These are phyloP conservation scores for Pyrrhura leucotis DNA, from an alignment of 2,797 vertebrate genomes.

Conservation along the genomic window DNA sequence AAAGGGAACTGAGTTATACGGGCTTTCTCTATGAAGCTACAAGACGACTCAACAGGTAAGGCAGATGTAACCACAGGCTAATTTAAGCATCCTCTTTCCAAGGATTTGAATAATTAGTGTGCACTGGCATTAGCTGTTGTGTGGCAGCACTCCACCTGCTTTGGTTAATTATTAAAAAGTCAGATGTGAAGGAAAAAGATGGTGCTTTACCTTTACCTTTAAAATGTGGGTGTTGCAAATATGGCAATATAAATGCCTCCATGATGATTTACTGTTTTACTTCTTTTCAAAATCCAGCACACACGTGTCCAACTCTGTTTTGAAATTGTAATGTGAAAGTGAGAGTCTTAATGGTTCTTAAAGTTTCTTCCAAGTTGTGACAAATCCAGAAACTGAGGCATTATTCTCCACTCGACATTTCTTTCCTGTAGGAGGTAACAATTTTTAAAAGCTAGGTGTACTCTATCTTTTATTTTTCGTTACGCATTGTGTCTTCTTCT, in stretches of 20 bases:
- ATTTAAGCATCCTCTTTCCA: neutral
- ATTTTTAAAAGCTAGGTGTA: slow-evolving; percentile 1
- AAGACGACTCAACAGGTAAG: neutral
- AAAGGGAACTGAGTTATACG: neutral
- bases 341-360: neutral
- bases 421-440: slow-evolving; percentile 15
- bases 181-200: neutral
- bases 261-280: neutral
- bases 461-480: slow-evolving; percentile 19
- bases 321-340: neutral
- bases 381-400: neutral
- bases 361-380: slow-evolving; percentile 18
- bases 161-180: neutral
- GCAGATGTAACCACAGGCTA: neutral
- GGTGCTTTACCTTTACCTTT: neutral
- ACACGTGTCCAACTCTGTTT: neutral
- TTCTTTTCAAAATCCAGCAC: neutral
- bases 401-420: slow-evolving; percentile 29
- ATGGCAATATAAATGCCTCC: neutral
- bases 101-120: neutral
- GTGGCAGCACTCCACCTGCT: neutral
- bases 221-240: neutral
- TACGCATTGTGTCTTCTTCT: neutral
- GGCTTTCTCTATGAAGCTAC: neutral
- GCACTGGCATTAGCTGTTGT: neutral